Evolutionary conservation across 2,113 vertebrate genomes (phyloP), one percentile per base, ranked within the genome.

Genomic region (Struthidea cinerea): DNA sequence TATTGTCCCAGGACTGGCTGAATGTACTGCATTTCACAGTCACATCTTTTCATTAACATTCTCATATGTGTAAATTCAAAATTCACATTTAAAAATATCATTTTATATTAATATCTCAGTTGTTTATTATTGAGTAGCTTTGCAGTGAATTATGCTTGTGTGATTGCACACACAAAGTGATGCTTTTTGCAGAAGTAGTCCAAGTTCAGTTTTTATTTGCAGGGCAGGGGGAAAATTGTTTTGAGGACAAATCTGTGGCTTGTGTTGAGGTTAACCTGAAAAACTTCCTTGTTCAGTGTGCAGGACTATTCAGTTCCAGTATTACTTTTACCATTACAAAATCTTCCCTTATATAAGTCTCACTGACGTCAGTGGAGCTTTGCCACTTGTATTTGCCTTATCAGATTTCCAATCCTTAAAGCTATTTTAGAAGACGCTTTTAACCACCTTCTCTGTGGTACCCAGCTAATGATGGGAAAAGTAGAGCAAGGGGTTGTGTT

Each of bases 341-440:
- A 96, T 93, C 90, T 90, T 96, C 68, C 92, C 93, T 96, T 96
- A 95, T 94, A 93, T 90, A 94, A 93, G 75, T 92, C 85, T 75
- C 71, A 70, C 94, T 97, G 96, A 97, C 78, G 92, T 96, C 95
- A 97, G 85, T 92, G 87, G 84, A 94, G 79, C 94, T 97, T 96
- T 96, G 82, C 94, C 79, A 81, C 91, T 94, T 92, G 90, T 77
- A 90, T 96, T 96, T 96, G 90, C 91, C 87, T 95, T 96, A 96
- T 95, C 93, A 95, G 96, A 91, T 97, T 96, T 96, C 94, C 95
- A 95, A 50, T 96, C 94, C 94, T 90, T 92, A 96, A 89, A 93
- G 87, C 94, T 96, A 85, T 96, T 97, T 91, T 59, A 74, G 93
- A 91, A 84, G 75, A 91, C 55, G 1, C 93, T 94, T 95, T 95